Base-by-base conservation (phyloP, 2,888 invertebrate genomes). In the Coelopa pilipes region DNA sequence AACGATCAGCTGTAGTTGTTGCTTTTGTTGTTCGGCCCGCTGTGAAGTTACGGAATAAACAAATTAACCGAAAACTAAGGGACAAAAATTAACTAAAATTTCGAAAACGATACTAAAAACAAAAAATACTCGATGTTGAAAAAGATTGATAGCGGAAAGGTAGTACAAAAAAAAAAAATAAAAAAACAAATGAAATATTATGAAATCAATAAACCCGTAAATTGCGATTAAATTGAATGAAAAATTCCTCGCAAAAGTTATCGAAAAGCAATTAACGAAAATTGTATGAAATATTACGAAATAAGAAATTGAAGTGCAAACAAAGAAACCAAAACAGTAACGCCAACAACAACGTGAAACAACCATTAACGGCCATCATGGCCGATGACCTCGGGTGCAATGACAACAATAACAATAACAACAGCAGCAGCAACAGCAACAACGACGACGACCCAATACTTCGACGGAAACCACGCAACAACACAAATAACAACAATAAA, bases 1-100 rank as follows among this genome's bases (percentile, higher is more conserved):
- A 49, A 19, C 13, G 46, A 63, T 50, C 73, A 24, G 76, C 72
- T 76, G 77, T 77, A 75, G 75, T 53, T 53, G 53, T 53, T 53
- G 13, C n/a, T 53, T 15, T 53, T 15, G n/a, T 53, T 53, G 53
- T 53, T 53, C 2, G 2, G 2, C 34, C 10, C 53, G 10, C 3
- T 53, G 13, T 53, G 13, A 15, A 15, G 4, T 53, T 53, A 53
- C 13, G 4, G 10, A 53, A 13, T 53, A n/a, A 53, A 53, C 13
- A 53, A 53, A 53, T 53, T 53, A 53, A 53, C 13, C 3, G 53
- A 2, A n/a, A 53, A 53, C 13, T 11, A 49, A 49, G 13, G 13
- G n/a, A 53, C n/a, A 7, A 5, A 53, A 9, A 7, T 53, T 53
- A 5, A 53, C 3, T 53, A 53, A 9, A 53, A 53, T 53, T 53